These are phyloP conservation scores for Rhabdomys pumilio DNA, from an alignment of 2,797 vertebrate genomes.

Conservation along the genomic window DNA sequence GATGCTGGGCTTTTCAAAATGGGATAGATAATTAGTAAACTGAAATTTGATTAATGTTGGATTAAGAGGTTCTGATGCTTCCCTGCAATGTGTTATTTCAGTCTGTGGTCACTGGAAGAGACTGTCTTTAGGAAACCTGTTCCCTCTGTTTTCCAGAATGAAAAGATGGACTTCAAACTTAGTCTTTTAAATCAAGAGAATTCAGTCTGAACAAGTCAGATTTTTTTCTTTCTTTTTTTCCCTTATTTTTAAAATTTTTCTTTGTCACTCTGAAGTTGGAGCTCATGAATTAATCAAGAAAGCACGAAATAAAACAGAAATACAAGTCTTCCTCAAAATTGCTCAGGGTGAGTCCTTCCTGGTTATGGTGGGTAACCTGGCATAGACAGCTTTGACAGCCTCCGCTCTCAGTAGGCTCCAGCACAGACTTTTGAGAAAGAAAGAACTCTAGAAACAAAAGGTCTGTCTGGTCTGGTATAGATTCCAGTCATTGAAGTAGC, in stretches of 20 bases:
- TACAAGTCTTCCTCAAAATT: constrained; percentile 31
- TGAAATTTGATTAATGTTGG: constrained; percentile 84
- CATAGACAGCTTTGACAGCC: background rate
- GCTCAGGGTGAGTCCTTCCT: constrained; percentile 42
- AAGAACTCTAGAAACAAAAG: constrained; percentile 71
- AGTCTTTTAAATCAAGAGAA: background rate
- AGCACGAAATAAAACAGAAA: constrained; percentile 70
- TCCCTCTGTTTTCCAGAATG: constrained; percentile 63
- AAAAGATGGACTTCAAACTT: constrained; percentile 7
- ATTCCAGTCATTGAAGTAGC: constrained; percentile 32
- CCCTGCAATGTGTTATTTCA: constrained; percentile 65
- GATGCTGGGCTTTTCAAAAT: constrained; percentile 76
- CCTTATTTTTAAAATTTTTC: constrained; percentile 8
- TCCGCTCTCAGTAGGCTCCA: background rate
- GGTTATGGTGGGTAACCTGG: constrained; percentile 18
- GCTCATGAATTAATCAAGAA: constrained; percentile 61
- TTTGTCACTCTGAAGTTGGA: constrained; percentile 69
- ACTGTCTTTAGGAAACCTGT: constrained; percentile 41
- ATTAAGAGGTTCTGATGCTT: constrained; percentile 78
- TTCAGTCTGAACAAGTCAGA: background rate
- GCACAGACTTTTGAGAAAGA: constrained; percentile 29
- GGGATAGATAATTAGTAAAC: constrained; percentile 73
- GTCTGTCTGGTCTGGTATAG: background rate
- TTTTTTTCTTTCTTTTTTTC: background rate
- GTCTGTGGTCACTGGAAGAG: constrained; percentile 53